phyloP scores from a whole-genome alignment of 1,140 invertebrate species.

The Gryon sp. region DNA sequence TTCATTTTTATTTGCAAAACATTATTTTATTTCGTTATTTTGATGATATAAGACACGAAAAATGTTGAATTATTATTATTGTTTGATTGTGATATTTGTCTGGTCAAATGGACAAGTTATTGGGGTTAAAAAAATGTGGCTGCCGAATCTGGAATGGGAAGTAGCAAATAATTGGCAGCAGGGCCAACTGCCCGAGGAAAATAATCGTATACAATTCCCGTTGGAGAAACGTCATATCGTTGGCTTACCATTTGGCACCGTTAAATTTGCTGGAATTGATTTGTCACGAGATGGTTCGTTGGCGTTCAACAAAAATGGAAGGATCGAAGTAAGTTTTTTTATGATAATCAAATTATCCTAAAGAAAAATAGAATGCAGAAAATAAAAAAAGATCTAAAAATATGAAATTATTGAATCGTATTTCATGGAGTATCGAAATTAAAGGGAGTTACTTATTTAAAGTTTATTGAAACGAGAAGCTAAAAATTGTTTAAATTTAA shows the following conservation, averaged over 20 bases:
- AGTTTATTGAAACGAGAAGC: no score
- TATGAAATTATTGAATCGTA: no score
- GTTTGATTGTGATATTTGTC: neutral
- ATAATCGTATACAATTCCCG: slow-evolving; percentile 71
- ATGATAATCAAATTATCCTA: neutral
- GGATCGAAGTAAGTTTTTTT: slow-evolving; percentile 63
- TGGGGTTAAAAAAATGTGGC: slow-evolving; percentile 69
- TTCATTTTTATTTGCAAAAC: neutral
- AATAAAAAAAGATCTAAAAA: no score
- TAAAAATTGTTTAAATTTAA: no score
- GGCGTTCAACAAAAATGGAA: slow-evolving; percentile 66
- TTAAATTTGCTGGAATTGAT: slow-evolving; percentile 68
- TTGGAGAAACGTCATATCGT: slow-evolving; percentile 68
- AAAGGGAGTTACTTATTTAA: no score
- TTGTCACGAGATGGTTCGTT: slow-evolving; percentile 70
- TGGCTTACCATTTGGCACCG: slow-evolving; percentile 59
- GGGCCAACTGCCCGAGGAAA: slow-evolving; percentile 57
- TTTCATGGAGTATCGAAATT: no score
- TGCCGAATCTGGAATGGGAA: slow-evolving; percentile 73
- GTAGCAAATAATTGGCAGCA: slow-evolving; percentile 70
- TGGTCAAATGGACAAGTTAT: neutral
- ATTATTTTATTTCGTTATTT: neutral
- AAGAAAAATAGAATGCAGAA: no score
- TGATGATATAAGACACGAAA: neutral
- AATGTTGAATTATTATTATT: neutral